Conservation (phyloP, 2,113 vertebrate species). For the Danio rerio region DNA sequence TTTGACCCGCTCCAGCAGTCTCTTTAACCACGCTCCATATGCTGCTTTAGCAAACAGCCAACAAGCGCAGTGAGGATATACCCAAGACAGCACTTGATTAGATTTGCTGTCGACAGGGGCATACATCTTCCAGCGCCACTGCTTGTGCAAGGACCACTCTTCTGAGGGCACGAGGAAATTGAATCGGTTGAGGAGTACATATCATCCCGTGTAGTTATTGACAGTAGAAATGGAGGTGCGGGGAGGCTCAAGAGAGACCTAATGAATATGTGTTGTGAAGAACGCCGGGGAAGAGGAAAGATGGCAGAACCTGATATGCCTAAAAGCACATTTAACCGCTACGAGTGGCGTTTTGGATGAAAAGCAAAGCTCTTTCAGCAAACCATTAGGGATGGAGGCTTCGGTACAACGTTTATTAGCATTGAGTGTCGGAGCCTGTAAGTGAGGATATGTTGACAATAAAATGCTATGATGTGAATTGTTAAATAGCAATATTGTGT, state of each 20-base stretch:
- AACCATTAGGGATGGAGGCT: constrained; percentile 5
- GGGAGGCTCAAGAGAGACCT: not conserved
- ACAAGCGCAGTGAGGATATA: constrained; percentile 60
- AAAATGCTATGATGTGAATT: not conserved
- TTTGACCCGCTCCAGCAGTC: not conserved
- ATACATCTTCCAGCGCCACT: constrained; percentile 68
- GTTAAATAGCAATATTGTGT: not conserved
- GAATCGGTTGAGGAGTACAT: constrained; percentile 57
- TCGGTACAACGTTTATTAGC: constrained; percentile 5
- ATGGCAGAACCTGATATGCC: constrained; percentile 37
- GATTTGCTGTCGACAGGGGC: constrained; percentile 71
- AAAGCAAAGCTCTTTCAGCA: constrained; percentile 13
- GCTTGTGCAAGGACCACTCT: constrained; percentile 54
- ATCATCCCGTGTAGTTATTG: constrained; percentile 66
- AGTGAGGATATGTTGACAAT: not conserved
- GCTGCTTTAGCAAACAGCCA: constrained; percentile 60
- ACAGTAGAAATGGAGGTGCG: constrained; percentile 52
- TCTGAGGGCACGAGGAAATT: constrained; percentile 61
- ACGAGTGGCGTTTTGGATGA: constrained; percentile 3
- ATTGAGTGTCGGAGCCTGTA: not conserved
- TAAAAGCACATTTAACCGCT: constrained; percentile 31
- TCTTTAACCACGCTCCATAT: constrained; percentile 52
- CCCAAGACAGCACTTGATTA: constrained; percentile 64
- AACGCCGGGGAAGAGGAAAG: constrained; percentile 11
- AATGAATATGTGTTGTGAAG: constrained; percentile 34